A percentile compares a stretch with the other conserved stretches of the same genome.
phyloP scores from a whole-genome alignment of 2,797 vertebrate species.

The Acanthurus leucopareius region DNA sequence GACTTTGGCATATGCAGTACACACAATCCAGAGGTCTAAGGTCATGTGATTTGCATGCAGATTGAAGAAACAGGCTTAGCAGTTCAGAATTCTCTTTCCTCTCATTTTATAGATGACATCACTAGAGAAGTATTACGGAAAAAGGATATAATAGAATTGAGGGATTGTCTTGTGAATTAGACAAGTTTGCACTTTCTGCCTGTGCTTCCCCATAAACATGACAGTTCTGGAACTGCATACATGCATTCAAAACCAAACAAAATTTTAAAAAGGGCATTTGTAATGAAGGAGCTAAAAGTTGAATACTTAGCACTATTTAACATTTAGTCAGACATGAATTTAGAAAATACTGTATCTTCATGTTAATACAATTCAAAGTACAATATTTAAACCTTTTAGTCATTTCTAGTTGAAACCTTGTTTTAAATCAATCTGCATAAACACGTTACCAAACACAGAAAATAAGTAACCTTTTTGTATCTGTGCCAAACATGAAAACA shows the following conservation, averaged over 20 bases:
- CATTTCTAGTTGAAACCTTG: neutral
- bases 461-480: neutral
- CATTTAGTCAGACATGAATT: neutral
- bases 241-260: neutral
- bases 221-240: neutral
- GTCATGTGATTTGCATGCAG: no score
- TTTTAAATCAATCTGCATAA: neutral
- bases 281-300: neutral
- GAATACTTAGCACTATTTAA: neutral
- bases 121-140: neutral
- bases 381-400: neutral
- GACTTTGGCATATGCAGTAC: no score
- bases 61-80: neutral
- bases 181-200: neutral
- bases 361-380: neutral
- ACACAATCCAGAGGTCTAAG: no score
- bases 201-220: neutral
- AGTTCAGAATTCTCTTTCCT: neutral
- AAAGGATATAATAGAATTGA: neutral
- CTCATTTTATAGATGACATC: neutral
- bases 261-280: neutral
- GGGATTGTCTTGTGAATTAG: neutral
- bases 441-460: constrained; percentile 20
- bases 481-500: constrained; percentile 9
- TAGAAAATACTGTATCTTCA: neutral